Base-by-base conservation (phyloP, 2,888 invertebrate genomes). In the Pseudeuparius sepicola region DNA sequence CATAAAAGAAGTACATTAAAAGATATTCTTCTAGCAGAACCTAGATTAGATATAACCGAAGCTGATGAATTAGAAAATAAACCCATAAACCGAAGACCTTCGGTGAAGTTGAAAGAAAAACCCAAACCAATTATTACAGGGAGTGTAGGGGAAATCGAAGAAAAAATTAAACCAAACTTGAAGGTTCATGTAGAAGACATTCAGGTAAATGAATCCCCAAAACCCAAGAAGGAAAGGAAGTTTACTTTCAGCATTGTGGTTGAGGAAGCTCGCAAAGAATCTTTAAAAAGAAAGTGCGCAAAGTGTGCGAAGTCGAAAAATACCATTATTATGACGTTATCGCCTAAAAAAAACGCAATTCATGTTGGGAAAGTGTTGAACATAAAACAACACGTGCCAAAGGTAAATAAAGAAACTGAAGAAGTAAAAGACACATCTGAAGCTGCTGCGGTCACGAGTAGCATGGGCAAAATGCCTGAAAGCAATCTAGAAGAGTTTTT, bases 171-270 rank as follows among this genome's bases (percentile, higher is more conserved):
- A 30, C 65, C 61, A 43, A 64, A 65, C 5, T 54, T 73, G 15
- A 74, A 72, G 56, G 68, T 69, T 42, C 60, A 66, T 33, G 60
- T 75, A 18, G 71, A 72, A 50, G 66, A 73, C 49, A 60, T 73
- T 4, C 65, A 65, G 14, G 71, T 79, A 10, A 75, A 76, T 55
- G 75, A 76, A 60, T 67, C 65, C 30, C 63, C 58, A 60, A 52
- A 49, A 33, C 46, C 43, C 14, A 51, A 55, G 34, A 50, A 47
- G 14, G 45, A 48, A 5, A 59, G 56, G 30, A 60, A 57, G 39
- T 57, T 60, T 18, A 59, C 56, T 37, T 56, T 57, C 28, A 60
- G 60, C 43, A 58, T 61, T n/a, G 54, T 51, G n/a, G 58, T 61
- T 7, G 55, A 57, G 37, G 50, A 41, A 25, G 36, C 37, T 31